Base-by-base conservation (phyloP, 1,140 invertebrate genomes). In the Caenorhabditis remanei region DNA sequence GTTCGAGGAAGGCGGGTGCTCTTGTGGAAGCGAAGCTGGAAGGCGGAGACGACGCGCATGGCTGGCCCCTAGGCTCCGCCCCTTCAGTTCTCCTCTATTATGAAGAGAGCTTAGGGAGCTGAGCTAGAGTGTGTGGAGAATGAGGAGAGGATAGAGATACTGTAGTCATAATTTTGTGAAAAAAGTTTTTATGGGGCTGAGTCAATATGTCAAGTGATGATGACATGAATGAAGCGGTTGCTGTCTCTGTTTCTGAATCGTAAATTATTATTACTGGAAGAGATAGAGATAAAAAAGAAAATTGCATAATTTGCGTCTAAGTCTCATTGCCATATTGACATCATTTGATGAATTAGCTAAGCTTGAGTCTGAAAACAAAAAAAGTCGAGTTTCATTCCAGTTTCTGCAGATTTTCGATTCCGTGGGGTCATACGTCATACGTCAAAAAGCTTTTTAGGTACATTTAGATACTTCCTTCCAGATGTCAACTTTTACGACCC, bases 1-100 rank as follows among this genome's bases (percentile, higher is more conserved):
- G 43, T 79, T 50, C 71, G n/a, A 21, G 40, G n/a, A 24, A 79
- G 71, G 46, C 71, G 71, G 71, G 43, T 67, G 46, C 40, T 46
- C 13, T 71, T 11, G 71, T 43, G 46, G 71, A 50, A 46, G 40
- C 67, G 24, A 21, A 21, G 65, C 65, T 79, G 71, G n/a, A 79
- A 79, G 71, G 71, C 46, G 71, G 71, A n/a, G 71, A 79, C 46
- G 71, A n/a, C 53, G 46, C 71, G 46, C 71, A 79, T 50, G 71
- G 71, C 71, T 79, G 2, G 71, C 46, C 24, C 43, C 43, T 41
- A 19, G 24, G 71, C 71, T 50, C 43, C 71, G 46, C 71, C 71
- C 71, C 71, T 24, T 79, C 63, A 65, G 40, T 71, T 46, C 46
- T 24, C 71, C n/a, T 19, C 71, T 53, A 79, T 48, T 50, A 53